phyloP scores from a whole-genome alignment of 2,888 invertebrate species.

The Hoplodrina ambigua region DNA sequence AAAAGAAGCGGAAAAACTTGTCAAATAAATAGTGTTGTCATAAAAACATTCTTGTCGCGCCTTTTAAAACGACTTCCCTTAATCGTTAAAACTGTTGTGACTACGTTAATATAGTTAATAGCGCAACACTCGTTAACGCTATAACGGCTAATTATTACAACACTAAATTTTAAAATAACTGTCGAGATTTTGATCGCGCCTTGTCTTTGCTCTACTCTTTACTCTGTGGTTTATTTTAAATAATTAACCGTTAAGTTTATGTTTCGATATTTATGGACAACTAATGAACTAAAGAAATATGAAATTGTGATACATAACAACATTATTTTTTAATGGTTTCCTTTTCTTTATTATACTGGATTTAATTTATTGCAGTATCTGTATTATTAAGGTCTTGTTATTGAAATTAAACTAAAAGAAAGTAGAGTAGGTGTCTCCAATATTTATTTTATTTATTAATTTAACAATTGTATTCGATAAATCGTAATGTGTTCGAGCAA shows the following conservation, averaged over 20 bases:
- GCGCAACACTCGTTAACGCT: conserved; percentile 74
- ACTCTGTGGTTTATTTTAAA: conserved; percentile 26
- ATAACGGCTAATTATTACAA: conserved; percentile 78
- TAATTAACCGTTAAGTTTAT: conserved; percentile 29
- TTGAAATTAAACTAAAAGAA: conserved; percentile 17
- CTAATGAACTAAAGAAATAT: conserved; percentile 58
- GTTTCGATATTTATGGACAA: conserved; percentile 47
- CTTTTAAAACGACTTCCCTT: conserved; percentile 78
- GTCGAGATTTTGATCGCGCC: conserved; percentile 70
- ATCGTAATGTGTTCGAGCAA: no score
- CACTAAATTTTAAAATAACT: conserved; percentile 73
- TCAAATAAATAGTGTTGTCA: conserved; percentile 62
- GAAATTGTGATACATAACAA: conserved; percentile 42
- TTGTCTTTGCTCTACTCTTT: conserved; percentile 58
- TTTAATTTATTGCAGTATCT: conserved; percentile 28
- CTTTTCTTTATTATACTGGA: conserved; percentile 49
- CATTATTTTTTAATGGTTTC: conserved; percentile 54
- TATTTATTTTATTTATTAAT: conserved; percentile 2
- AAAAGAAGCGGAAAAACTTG: conserved; percentile 59
- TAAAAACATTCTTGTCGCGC: conserved; percentile 70
- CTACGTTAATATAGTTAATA: conserved; percentile 77
- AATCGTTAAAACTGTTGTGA: conserved; percentile 76
- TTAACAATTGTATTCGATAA: no score
- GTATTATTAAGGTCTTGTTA: conserved; percentile 13
- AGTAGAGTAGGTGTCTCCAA: neutral